phyloP scores from a whole-genome alignment of 1,140 invertebrate species.

The Ceratosolen fusciceps region DNA sequence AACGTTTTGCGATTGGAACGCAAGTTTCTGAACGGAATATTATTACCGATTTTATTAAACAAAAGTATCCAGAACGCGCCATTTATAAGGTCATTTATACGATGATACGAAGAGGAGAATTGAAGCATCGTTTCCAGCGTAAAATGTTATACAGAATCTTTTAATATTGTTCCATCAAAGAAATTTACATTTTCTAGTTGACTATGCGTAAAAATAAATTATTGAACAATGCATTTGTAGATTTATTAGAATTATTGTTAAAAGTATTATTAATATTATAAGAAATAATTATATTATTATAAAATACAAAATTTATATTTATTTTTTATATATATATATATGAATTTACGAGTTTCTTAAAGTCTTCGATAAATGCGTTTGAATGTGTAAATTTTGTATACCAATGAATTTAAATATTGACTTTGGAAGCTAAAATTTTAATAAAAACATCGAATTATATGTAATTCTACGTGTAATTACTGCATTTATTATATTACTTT shows the following conservation, averaged over 20 bases:
- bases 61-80: slow-evolving; percentile 92
- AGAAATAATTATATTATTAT: not conserved
- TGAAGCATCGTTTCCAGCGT: slow-evolving; percentile 95
- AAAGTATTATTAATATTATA: not conserved
- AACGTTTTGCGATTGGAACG: slow-evolving; percentile 94
- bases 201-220: not conserved
- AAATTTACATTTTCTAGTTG: not conserved
- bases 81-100: slow-evolving; percentile 92
- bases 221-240: not conserved
- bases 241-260: not conserved
- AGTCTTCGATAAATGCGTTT: no score
- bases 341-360: no score
- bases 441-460: no score
- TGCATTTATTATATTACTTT: no score
- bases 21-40: slow-evolving; percentile 96
- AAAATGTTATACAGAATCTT: slow-evolving; percentile 94
- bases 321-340: no score
- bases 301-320: no score
- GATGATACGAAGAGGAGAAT: slow-evolving; percentile 94
- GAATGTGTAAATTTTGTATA: no score
- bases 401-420: no score
- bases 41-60: slow-evolving; percentile 92
- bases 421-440: no score
- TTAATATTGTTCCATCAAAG: not conserved
- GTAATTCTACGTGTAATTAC: no score